Base-by-base conservation (phyloP, 2,797 vertebrate species). In the Lateolabrax maculatus region DNA sequence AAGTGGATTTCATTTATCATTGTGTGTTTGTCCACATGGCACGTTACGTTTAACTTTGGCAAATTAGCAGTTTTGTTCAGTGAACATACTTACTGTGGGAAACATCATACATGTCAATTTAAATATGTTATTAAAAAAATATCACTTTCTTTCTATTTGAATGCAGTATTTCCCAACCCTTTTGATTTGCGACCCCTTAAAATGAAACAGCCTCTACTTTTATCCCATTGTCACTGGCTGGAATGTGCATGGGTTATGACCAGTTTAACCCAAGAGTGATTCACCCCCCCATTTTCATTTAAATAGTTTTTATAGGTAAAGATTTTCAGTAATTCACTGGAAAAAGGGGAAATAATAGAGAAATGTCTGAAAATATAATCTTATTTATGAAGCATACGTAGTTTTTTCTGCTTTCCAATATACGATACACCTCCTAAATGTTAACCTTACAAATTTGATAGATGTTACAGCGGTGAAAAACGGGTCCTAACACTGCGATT, bases 1-100 rank as follows among this genome's bases (percentile, higher is more conserved):
- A 81, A 90, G 83, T 90, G 84, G 84, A 86, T 92, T 93, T 92
- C 82, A 91, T 88, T 81, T 93, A 76, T 92, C 88, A 25, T 82
- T n/a, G 57, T 84, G 56, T 63, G 70, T 68, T 71, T 56, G 67
- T 84, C 72, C 70, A 63, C 76, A n/a, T 18, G 49, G 68, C 58
- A 77, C 56, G 64, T 75, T 56, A 43, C 21, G 46, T 49, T 43
- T 70, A 7, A 25, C 57, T 56, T 64, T 64, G 57, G 27, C 51
- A 51, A 29, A 6, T 53, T 75, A 19, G 37, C 25, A 29, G 29
- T 46, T 48, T 58, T 67, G 18, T 51, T 70, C 37, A 73, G 5
- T 60, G 69, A 75, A 49, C 60, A 57, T 48, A 53, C 31, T 25
- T 44, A 18, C 31, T n/a, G 15, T 18, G 6, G 15, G 4, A 67